Conservation (phyloP, 2,113 vertebrate species). For the Panthera tigris region DNA sequence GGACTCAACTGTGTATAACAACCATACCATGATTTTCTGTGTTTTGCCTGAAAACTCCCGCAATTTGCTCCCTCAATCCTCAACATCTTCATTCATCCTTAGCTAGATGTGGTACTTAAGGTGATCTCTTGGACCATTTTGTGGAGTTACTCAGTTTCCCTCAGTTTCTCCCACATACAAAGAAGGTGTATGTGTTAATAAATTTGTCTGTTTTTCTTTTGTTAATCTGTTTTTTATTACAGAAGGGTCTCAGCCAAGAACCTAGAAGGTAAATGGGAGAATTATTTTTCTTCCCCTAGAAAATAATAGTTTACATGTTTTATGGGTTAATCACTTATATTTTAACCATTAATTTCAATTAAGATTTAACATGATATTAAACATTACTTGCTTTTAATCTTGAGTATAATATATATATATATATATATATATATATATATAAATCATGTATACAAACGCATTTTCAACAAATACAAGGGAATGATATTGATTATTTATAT, state of each 20-base stretch:
- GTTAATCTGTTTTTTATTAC: neutral
- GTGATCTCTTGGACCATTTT: neutral
- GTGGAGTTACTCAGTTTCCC: neutral
- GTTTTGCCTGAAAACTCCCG: neutral
- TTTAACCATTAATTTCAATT: neutral
- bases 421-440: neutral
- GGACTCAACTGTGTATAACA: neutral
- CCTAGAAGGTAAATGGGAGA: neutral
- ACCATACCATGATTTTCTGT: neutral
- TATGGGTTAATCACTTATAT: neutral
- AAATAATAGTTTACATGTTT: neutral
- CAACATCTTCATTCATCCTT: neutral
- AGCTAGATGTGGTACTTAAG: neutral
- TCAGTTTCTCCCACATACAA: neutral
- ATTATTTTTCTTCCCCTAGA: neutral
- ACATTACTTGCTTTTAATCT: neutral
- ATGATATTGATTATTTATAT: neutral
- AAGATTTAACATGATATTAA: neutral
- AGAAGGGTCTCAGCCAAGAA: neutral
- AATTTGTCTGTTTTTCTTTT: neutral
- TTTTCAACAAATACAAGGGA: neutral
- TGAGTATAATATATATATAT: neutral
- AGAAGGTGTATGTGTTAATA: neutral
- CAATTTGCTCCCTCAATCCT: neutral
- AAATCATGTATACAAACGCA: neutral